Conservation (phyloP, 2,113 vertebrate species). For the Thalassarche chlororhynchos region DNA sequence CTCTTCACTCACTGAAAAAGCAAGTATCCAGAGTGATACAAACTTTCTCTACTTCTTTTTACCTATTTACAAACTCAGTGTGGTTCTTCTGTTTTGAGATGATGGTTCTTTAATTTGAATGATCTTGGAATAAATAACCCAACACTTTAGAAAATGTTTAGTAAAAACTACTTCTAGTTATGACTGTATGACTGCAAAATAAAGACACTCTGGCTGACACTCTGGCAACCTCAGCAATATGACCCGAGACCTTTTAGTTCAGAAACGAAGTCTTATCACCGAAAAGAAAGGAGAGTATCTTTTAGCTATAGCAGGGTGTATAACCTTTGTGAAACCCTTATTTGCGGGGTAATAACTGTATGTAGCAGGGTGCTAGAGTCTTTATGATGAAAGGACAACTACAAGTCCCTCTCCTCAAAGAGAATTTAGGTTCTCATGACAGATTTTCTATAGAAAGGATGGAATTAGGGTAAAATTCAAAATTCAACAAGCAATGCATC, state of each 20-base stretch:
- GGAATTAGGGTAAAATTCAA: neutral
- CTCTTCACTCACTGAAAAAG: conserved; percentile 25
- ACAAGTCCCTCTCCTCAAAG: neutral
- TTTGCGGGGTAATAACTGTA: neutral
- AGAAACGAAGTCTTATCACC: neutral
- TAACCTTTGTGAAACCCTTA: neutral
- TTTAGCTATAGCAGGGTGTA: neutral
- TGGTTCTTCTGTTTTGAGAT: neutral
- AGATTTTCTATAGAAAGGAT: neutral
- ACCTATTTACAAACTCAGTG: neutral
- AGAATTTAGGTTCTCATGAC: neutral
- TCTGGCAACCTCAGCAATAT: neutral
- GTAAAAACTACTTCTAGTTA: neutral
- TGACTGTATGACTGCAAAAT: neutral
- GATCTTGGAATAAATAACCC: neutral
- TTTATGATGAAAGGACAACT: neutral
- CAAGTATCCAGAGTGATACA: neutral
- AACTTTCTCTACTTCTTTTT: neutral
- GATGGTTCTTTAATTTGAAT: neutral
- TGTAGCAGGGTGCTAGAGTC: neutral
- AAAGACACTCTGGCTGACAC: neutral
- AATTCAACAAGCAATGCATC: neutral
- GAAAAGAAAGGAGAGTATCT: neutral
- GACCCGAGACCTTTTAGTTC: neutral
- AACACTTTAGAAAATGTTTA: neutral